These are phyloP conservation scores for Apoda limacodes DNA, from an alignment of 2,888 invertebrate genomes.

Conservation along the genomic window DNA sequence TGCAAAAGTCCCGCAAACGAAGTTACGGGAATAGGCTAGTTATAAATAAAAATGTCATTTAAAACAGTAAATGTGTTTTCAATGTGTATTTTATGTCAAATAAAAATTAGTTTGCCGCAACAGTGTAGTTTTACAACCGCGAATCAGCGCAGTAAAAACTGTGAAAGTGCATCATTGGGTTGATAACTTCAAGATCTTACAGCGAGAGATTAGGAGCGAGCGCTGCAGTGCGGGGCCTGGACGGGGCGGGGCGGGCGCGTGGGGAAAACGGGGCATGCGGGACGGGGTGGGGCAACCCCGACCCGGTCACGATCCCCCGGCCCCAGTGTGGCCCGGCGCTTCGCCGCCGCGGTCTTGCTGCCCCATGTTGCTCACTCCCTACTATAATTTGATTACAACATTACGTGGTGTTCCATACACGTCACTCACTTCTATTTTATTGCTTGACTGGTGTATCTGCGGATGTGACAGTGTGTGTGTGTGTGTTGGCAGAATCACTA, in stretches of 20 bases:
- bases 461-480: no score
- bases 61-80: no score
- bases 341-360: constrained; percentile 53
- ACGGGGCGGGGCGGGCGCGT: constrained; percentile 20
- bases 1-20: no score
- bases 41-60: no score
- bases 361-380: constrained; percentile 12
- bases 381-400: neutral
- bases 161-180: constrained; percentile 51
- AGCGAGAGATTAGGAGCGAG: constrained; percentile 47
- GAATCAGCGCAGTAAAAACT: no score
- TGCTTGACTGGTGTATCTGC: no score
- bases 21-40: no score
- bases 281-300: constrained; percentile 53
- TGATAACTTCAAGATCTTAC: constrained; percentile 59
- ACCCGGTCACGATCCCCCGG: constrained; percentile 31
- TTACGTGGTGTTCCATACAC: neutral
- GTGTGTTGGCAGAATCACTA: no score
- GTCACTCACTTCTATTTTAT: no score
- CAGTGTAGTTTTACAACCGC: no score
- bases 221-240: constrained; percentile 54
- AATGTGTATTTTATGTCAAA: no score
- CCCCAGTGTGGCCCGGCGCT: constrained; percentile 62
- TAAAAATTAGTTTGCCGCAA: no score
- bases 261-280: constrained; percentile 19